phyloP scores from a whole-genome alignment of 2,113 vertebrate genomes.

The Oncorhynchus tshawytscha region DNA sequence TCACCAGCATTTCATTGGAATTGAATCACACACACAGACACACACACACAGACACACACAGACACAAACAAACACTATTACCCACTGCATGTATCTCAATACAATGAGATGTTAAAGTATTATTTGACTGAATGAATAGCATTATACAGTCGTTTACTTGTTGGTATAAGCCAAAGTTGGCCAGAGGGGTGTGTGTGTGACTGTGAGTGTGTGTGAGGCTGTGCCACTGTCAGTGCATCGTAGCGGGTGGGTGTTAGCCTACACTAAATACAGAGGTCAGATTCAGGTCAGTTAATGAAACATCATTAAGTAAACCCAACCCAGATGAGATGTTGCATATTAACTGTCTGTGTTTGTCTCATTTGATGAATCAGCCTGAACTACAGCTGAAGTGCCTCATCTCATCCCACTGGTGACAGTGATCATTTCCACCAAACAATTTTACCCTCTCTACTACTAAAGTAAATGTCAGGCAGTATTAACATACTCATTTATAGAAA shows the following conservation, averaged over 20 bases:
- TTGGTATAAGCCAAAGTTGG: too few relatives aligned
- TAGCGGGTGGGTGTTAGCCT: not conserved
- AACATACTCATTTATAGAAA: constrained; percentile 68
- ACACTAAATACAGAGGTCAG: not conserved
- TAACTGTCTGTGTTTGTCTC: not conserved
- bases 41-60: not conserved
- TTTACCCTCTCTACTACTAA: constrained; percentile 42
- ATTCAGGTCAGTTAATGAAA: too few relatives aligned
- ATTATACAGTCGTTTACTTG: too few relatives aligned
- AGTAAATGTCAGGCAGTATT: constrained; percentile 73
- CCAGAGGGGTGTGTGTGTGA: not conserved
- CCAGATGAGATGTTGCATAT: not conserved
- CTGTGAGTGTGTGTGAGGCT: not conserved
- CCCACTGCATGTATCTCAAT: too few relatives aligned
- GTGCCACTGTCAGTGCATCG: not conserved
- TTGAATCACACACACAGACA: not conserved
- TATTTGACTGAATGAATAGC: too few relatives aligned
- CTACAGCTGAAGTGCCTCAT: constrained; percentile 13
- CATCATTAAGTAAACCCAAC: too few relatives aligned
- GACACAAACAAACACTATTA: too few relatives aligned
- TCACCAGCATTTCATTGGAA: too few relatives aligned
- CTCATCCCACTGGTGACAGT: constrained; percentile 27
- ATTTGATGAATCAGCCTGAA: constrained; percentile 8
- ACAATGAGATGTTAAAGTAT: too few relatives aligned
- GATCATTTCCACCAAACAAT: constrained; percentile 50